Conservation (phyloP, 2,888 invertebrate genomes). For the Andrena dorsata region DNA sequence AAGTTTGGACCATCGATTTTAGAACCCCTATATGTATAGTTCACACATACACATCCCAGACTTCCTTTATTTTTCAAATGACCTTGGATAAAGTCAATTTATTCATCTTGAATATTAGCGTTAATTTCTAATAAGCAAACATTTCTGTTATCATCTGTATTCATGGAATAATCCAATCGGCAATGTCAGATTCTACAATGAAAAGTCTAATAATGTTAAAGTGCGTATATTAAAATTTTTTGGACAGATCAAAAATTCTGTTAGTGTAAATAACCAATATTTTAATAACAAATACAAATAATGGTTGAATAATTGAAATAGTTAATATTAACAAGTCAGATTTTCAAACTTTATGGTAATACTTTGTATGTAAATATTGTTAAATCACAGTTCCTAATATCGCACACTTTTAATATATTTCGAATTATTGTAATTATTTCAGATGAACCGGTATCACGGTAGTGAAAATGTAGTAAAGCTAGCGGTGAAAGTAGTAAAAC, state of each 20-base stretch:
- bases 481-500: conserved; percentile 3
- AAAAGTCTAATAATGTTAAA: background rate
- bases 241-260: no score
- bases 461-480: background rate
- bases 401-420: background rate
- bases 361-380: no score
- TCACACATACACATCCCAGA: background rate
- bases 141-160: conserved; percentile 27
- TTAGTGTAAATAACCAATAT: background rate
- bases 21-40: no score
- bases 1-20: no score
- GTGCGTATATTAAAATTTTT: background rate
- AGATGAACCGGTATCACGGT: background rate
- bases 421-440: background rate
- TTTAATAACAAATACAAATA: background rate
- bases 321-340: no score
- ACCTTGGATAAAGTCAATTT: background rate
- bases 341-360: no score
- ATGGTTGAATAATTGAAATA: no score
- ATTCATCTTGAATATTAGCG: conserved; percentile 5
- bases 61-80: conserved; percentile 21
- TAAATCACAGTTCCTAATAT: no score
- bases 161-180: conserved; percentile 1
- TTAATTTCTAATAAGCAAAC: conserved; percentile 51
- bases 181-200: conserved; percentile 1